Percentiles rank a stretch among this genome's conserved stretches.
phyloP scores from a whole-genome alignment of 2,888 invertebrate genomes.

The Epinotia brunnichana region DNA sequence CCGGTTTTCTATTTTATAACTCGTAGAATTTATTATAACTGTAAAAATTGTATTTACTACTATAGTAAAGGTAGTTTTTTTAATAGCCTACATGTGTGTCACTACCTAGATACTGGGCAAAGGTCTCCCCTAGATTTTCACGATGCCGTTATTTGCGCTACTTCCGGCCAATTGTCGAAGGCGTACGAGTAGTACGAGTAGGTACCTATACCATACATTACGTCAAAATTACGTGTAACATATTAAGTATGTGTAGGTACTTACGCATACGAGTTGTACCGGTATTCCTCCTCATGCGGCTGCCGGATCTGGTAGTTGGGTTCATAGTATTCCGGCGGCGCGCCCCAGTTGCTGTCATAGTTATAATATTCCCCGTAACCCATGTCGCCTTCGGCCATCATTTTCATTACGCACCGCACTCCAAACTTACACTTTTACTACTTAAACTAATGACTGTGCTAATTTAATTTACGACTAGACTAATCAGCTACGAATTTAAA shows the following conservation, averaged over 20 bases:
- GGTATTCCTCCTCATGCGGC: constrained; percentile 87
- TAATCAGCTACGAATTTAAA: background rate
- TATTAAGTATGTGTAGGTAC: constrained; percentile 62
- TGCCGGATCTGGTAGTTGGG: constrained; percentile 72
- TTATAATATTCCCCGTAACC: constrained; percentile 83
- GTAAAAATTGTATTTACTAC: too few species aligned
- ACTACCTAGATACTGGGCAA: too few species aligned
- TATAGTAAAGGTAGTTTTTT: too few species aligned
- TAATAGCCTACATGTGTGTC: too few species aligned
- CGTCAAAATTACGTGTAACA: too few species aligned
- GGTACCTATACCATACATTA: too few species aligned
- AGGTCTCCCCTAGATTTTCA: too few species aligned
- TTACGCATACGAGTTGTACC: constrained; percentile 85
- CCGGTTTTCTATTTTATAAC: too few species aligned
- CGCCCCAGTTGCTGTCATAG: constrained; percentile 87
- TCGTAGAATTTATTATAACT: too few species aligned
- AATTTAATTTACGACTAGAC: background rate
- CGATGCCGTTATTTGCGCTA: too few species aligned
- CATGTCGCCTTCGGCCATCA: constrained; percentile 82
- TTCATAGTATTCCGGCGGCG: constrained; percentile 88
- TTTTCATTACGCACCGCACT: constrained; percentile 74
- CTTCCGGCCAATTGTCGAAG: too few species aligned
- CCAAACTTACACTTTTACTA: constrained; percentile 28
- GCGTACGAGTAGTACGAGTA: too few species aligned
- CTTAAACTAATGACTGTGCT: constrained; percentile 2